Base-by-base conservation (phyloP, 2,113 vertebrate genomes). In the Oreotrochilus melanogaster region DNA sequence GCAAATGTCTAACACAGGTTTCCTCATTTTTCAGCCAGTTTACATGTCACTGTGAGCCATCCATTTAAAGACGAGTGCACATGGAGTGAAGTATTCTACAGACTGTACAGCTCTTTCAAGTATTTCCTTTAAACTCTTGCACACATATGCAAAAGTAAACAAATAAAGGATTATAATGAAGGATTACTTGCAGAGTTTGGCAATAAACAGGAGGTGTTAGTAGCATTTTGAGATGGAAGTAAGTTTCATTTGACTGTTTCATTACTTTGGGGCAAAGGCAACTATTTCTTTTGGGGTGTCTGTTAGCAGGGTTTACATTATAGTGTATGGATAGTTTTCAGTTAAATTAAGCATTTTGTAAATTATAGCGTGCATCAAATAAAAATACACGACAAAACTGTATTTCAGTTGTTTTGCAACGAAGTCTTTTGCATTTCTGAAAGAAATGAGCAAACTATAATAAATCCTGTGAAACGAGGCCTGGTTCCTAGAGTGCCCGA, bases 101-200 rank as follows among this genome's bases (percentile, higher is more conserved):
- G 89, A 17, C 45, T 79, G 31, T 56, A 85, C 48, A 89, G 58
- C 54, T 76, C 60, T 73, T 87, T 87, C 22, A 73, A 89, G 62
- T 69, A 86, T 88, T 94, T 85, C 89, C 94, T 94, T 95, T 88
- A 88, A 82, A 74, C 66, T 83, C 58, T 88, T 80, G 71, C 81
- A 88, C 67, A 92, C 71, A 76, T 89, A 96, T 48, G 82, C 74
- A 86, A 82, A 95, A 96, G 74, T 93, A 94, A 96, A 94, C 85
- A 96, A 95, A 91, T 86, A 86, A 93, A 92, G 92, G 66, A 92
- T 86, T 94, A 94, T n/a, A 95, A 91, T 86, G 83, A 93, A 92
- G 92, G 66, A 92, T 86, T 94, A 94, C 92, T 93, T 93, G 78
- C 92, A 93, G 92, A 87, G 70, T 64, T 92, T 93, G 92, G 84